Conservation (phyloP, 1,140 invertebrate species). For the Mizuhopecten yessoensis region DNA sequence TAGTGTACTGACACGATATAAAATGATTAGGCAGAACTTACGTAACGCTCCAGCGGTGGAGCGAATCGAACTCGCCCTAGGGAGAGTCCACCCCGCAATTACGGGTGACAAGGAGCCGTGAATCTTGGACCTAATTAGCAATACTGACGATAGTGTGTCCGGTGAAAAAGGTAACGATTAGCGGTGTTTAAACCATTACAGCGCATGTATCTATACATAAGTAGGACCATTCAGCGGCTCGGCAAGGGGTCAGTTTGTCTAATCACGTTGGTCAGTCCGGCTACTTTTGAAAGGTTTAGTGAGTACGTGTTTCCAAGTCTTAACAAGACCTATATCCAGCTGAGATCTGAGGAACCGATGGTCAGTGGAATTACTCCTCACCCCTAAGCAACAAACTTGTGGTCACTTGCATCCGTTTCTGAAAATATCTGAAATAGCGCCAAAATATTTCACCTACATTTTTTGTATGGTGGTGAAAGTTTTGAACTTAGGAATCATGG, state of each 20-base stretch:
- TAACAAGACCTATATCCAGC: slow-evolving; percentile 4
- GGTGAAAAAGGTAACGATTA: background rate
- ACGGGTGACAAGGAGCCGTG: background rate
- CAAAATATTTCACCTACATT: too few species aligned
- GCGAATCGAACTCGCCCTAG: slow-evolving; percentile 20
- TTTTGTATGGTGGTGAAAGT: too few species aligned
- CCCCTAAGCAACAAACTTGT: background rate
- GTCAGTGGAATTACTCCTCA: background rate
- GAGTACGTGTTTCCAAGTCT: background rate
- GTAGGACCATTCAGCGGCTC: slow-evolving; percentile 9
- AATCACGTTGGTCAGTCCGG: slow-evolving; percentile 9
- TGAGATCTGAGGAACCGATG: background rate
- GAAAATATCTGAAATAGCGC: background rate
- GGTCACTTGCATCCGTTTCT: background rate
- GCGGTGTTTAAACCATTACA: background rate
- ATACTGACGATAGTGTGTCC: background rate
- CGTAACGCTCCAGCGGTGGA: background rate
- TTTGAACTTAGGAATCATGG: too few species aligned
- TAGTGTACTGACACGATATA: background rate
- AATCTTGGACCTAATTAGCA: background rate
- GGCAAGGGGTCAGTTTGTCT: background rate
- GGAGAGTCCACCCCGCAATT: background rate
- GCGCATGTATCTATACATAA: background rate
- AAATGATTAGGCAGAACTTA: background rate
- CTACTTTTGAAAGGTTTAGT: background rate